Conservation (phyloP, 2,797 vertebrate species). For the Pagetopsis macropterus region DNA sequence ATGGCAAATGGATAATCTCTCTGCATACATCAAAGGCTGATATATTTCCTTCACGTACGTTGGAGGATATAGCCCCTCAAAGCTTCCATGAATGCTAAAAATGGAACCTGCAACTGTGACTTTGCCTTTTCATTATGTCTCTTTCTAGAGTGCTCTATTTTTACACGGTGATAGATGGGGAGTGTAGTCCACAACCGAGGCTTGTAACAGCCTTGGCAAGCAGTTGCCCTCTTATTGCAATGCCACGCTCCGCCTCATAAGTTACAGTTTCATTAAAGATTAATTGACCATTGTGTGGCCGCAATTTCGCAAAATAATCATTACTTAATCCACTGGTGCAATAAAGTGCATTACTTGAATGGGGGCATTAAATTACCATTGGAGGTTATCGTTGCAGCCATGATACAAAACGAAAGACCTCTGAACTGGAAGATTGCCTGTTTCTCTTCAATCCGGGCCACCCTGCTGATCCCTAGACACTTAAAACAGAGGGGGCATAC, state of each 20-base stretch:
- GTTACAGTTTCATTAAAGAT: conserved; percentile 84
- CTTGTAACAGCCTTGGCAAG: conserved; percentile 78
- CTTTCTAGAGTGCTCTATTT: conserved; percentile 61
- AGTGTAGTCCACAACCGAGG: conserved; percentile 66
- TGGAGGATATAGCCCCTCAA: conserved; percentile 48
- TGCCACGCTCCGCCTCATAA: conserved; percentile 78
- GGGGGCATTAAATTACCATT: conserved; percentile 75
- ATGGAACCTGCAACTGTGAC: conserved; percentile 50
- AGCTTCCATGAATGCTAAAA: conserved; percentile 67
- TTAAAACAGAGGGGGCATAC: conserved; percentile 42
- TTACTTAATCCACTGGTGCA: conserved; percentile 83
- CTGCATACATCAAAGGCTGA: conserved; percentile 63
- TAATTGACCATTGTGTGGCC: conserved; percentile 84
- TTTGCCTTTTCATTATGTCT: conserved; percentile 66
- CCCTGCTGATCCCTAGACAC: conserved; percentile 46
- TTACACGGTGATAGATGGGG: conserved; percentile 71
- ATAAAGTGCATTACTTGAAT: conserved; percentile 80
- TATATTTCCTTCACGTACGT: conserved; percentile 59
- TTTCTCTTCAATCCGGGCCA: conserved; percentile 46
- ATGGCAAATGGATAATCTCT: conserved; percentile 62
- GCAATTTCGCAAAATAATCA: conserved; percentile 86
- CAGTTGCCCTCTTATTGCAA: conserved; percentile 67
- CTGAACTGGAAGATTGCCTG: conserved; percentile 68
- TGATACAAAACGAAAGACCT: conserved; percentile 70
- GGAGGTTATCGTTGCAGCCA: conserved; percentile 69